Base-by-base conservation (phyloP, 2,888 invertebrate species). In the Isoperla grammatica region DNA sequence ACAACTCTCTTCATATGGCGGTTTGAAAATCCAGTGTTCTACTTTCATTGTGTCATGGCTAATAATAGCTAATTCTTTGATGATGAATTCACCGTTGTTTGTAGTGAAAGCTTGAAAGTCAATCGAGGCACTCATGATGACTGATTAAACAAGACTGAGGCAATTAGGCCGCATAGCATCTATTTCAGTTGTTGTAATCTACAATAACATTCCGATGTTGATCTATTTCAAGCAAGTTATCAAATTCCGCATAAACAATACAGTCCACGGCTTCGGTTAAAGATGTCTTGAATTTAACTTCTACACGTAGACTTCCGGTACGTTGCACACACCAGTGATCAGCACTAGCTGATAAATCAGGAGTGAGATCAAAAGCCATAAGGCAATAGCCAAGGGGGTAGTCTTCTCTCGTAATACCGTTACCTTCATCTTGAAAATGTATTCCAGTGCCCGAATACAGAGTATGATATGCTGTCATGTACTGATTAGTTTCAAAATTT, bases 391-490 rank as follows among this genome's bases (percentile, higher is more conserved):
- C 19, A 11, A 15, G 45, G 45, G 45, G 17, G 15, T 54, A 40
- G 4, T 40, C 40, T 40, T 12, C 40, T 12, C 15, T 12, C 5
- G 40, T 40, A 12, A 40, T 40, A 12, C 15, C 40, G 11, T 40
- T 40, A 12, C 40, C 12, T 15, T 40, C 40, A 40, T 40, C 15
- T 40, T 57, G 43, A 13, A 60, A 45, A 42, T 22, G 22, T 13
- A 39, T 29, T 35, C 49, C 57, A 1, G 56, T 58, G 8, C 35
- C 49, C 2, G 46, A 48, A 54, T 61, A 64, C 2, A 64, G 22
- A 23, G 46, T 60, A 8, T 60, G 43, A 39, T 61, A 63, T 9
- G 53, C 57, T 22, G 45, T 54, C 11, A 63, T 15, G 22, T 40
- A 40, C 12, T 13, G 40, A 15, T 12, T 40, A 5, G 12, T 40